phyloP scores from a whole-genome alignment of 2,113 vertebrate genomes.

The Ploceus nigricollis region DNA sequence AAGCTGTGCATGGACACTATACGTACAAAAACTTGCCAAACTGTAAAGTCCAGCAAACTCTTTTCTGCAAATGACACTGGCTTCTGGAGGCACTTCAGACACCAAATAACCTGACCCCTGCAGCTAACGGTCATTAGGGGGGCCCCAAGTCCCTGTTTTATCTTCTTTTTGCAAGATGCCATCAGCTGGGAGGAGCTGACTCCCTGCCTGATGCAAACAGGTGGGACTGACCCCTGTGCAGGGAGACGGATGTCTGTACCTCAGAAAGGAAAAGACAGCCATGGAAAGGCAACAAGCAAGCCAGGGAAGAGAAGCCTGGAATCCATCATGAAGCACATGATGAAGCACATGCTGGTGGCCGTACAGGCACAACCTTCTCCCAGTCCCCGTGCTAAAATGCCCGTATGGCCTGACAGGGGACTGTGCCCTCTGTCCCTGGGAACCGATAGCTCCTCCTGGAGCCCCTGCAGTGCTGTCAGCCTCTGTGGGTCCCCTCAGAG shows the following conservation, averaged over 20 bases:
- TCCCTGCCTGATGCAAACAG: background rate
- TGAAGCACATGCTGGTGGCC: rapidly evolving
- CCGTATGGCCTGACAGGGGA: background rate
- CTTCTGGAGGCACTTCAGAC: background rate
- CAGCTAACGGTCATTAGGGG: background rate
- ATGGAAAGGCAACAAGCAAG: background rate
- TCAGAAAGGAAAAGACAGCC: background rate
- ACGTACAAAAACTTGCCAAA: background rate
- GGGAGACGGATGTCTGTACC: background rate
- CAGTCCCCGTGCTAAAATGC: background rate
- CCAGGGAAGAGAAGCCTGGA: background rate
- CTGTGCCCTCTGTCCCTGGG: background rate
- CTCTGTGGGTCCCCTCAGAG: background rate
- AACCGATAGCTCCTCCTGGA: background rate
- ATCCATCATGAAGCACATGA: rapidly evolving
- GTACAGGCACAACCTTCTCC: background rate
- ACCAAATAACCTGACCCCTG: background rate
- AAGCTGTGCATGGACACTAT: rapidly evolving
- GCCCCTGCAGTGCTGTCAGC: background rate
- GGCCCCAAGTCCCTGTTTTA: background rate
- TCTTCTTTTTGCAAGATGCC: background rate
- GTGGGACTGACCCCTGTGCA: background rate
- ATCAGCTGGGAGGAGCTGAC: background rate
- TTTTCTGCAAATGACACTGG: background rate
- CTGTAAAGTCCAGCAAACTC: rapidly evolving